A percentile compares a stretch with the other conserved stretches of the same genome.
Conservation (phyloP, 2,113 vertebrate genomes). For the Chelonoidis abingdonii region DNA sequence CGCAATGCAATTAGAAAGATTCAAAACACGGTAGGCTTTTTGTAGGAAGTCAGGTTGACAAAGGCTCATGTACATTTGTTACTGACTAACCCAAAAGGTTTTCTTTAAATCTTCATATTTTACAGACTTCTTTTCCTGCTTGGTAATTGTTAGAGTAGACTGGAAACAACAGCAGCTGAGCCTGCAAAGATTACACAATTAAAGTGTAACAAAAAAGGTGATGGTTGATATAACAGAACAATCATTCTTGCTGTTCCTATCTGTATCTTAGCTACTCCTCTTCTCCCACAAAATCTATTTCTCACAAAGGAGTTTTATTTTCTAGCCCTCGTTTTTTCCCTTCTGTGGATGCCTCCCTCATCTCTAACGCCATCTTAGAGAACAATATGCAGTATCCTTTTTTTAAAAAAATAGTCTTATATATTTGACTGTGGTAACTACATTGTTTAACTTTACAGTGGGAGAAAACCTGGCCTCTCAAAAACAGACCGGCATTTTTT, state of each 20-base stretch:
- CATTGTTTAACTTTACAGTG: not conserved
- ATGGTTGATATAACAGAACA: not conserved
- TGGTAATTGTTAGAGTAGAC: conserved; percentile 35
- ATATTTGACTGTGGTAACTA: not conserved
- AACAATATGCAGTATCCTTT: not conserved
- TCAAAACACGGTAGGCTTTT: not conserved
- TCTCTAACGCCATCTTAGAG: not conserved
- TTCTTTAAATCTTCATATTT: conserved; percentile 27
- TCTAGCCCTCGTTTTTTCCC: not conserved
- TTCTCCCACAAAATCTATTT: not conserved
- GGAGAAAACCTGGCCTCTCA: not conserved
- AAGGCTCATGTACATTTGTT: not conserved
- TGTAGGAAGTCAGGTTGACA: conserved; percentile 2
- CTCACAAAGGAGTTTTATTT: not conserved
- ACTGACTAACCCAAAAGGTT: not conserved
- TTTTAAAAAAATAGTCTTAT: not conserved
- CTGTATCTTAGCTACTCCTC: not conserved
- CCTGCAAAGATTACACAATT: conserved; percentile 25
- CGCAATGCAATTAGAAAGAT: not conserved
- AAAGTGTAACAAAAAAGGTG: conserved; percentile 50
- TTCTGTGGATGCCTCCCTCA: not conserved
- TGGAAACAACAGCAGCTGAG: conserved; percentile 44
- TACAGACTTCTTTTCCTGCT: not conserved
- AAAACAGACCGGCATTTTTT: not conserved
- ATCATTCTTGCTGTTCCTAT: not conserved